phyloP scores from a whole-genome alignment of 2,113 vertebrate species.

The Bungarus multicinctus region DNA sequence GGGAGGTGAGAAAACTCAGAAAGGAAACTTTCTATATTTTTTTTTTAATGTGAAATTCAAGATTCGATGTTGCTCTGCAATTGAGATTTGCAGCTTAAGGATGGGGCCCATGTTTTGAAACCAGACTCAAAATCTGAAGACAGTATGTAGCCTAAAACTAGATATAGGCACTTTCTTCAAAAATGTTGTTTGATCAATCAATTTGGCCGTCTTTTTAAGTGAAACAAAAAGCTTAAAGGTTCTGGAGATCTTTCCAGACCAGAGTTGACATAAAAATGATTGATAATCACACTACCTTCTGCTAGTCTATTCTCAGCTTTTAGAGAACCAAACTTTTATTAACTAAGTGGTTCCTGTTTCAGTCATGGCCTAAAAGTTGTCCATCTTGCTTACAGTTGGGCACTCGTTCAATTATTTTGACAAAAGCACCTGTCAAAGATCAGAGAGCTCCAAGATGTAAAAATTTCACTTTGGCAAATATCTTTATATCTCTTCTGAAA shows the following conservation, averaged over 20 bases:
- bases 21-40: not conserved
- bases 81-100: not conserved
- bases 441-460: not conserved
- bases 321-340: not conserved
- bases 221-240: not conserved
- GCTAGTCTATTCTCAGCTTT: not conserved
- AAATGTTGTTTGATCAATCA: not conserved
- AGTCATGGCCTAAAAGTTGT: not conserved
- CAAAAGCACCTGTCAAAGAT: not conserved
- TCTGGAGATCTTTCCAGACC: not conserved
- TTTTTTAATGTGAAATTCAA: not conserved
- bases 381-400: not conserved
- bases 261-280: accelerated
- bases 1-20: not conserved
- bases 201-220: not conserved
- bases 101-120: not conserved
- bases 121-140: not conserved
- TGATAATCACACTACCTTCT: not conserved
- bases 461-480: slow-evolving; percentile 10
- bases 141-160: not conserved
- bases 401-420: not conserved
- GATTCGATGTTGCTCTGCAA: not conserved
- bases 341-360: not conserved
- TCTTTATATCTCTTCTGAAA: not conserved
- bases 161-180: not conserved